phyloP scores from a whole-genome alignment of 2,797 vertebrate genomes.

The Numenius phaeopus region DNA sequence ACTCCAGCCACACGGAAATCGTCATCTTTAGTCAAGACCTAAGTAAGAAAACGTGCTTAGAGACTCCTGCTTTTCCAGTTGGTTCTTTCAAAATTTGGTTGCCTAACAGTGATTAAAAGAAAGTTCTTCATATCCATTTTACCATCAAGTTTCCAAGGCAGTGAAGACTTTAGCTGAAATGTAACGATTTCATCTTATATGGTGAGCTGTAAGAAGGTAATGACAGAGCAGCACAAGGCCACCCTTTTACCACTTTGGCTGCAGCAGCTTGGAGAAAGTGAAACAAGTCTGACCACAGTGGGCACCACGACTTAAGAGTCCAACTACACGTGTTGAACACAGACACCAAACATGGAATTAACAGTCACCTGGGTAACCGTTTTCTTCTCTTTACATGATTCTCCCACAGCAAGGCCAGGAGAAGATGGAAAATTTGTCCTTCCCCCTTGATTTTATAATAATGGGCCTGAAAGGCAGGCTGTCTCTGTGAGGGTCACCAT shows the following conservation, averaged over 20 bases:
- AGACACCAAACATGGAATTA: neutral
- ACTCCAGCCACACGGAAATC: neutral
- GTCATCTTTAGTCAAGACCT: neutral
- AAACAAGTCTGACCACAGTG: neutral
- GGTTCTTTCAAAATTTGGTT: neutral
- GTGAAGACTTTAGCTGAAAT: neutral
- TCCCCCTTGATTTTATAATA: neutral
- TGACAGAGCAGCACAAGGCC: neutral
- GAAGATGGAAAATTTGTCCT: neutral
- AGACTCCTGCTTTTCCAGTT: neutral
- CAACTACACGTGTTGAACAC: neutral
- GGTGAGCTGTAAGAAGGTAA: neutral
- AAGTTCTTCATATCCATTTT: neutral
- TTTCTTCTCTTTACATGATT: neutral
- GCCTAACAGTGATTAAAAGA: neutral
- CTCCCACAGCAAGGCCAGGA: neutral
- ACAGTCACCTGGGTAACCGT: neutral
- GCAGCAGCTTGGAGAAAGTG: neutral
- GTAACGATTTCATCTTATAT: neutral
- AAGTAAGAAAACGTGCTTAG: neutral
- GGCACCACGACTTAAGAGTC: neutral
- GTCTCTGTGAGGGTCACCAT: neutral
- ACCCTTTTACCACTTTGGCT: neutral
- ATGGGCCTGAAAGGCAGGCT: neutral
- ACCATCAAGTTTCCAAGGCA: neutral